Percentiles rank a stretch among this genome's conserved stretches.
Evolutionary conservation across 1,140 invertebrate genomes (phyloP).

Genomic region (Nasonia longicornis): DNA sequence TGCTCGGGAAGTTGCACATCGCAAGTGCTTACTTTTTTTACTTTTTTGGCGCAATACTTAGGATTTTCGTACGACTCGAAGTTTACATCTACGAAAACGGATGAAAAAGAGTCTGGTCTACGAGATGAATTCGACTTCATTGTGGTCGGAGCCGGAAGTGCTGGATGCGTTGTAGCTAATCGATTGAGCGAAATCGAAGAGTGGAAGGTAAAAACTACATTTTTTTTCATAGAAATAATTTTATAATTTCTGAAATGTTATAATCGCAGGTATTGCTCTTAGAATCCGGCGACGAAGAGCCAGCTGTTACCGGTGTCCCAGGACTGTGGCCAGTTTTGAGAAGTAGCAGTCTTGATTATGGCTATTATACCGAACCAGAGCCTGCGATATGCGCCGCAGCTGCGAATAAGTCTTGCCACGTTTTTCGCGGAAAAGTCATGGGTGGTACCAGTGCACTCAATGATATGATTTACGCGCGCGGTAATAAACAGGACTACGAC

Average conservation of each 20-base stretch:
- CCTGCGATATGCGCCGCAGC: background rate
- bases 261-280: background rate
- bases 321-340: background rate
- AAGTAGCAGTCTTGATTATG: conserved; percentile 2
- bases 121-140: conserved; percentile 19
- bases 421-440: conserved; percentile 20
- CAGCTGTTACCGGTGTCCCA: background rate
- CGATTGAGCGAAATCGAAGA: conserved; percentile 70
- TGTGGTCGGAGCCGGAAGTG: conserved; percentile 63
- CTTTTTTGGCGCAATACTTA: conserved; percentile 21
- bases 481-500: background rate
- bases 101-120: background rate
- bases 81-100: background rate
- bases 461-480: conserved; percentile 1
- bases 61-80: background rate
- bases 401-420: background rate
- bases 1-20: background rate
- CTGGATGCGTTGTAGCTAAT: conserved; percentile 76
- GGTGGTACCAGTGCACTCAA: conserved; percentile 14
- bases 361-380: background rate
- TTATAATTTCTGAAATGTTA: background rate
- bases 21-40: background rate
- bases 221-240: background rate
- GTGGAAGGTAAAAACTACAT: conserved; percentile 63
- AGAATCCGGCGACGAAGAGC: conserved; percentile 14